Evolutionary conservation across 2,888 invertebrate species (phyloP).

Genomic region (Heliconius cydno): DNA sequence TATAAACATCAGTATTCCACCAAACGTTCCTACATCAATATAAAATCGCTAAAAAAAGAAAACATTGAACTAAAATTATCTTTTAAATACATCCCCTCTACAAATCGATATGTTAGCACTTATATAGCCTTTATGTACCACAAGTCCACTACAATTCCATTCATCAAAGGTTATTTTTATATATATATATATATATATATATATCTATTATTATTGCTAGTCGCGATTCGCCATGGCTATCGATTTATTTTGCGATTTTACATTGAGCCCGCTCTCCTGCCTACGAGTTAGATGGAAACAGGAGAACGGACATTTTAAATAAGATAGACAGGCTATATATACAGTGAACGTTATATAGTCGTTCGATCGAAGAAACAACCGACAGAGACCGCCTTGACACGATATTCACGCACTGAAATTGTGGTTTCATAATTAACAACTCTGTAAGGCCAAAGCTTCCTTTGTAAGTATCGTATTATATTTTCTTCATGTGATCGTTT

Average conservation of each 20-base stretch:
- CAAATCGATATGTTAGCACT: conserved; percentile 77
- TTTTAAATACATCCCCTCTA: conserved; percentile 66
- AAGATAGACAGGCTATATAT: conserved; percentile 55
- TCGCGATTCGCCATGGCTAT: conserved; percentile 47
- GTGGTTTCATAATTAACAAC: conserved; percentile 49
- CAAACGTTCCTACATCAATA: conserved; percentile 69
- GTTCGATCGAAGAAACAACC: conserved; percentile 55
- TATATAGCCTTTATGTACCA: conserved; percentile 48
- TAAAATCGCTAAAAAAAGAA: conserved; percentile 77
- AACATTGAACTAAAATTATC: conserved; percentile 80
- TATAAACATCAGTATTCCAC: conserved; percentile 70
- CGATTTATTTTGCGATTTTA: conserved; percentile 42
- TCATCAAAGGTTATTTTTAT: conserved; percentile 58
- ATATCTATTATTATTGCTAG: conserved; percentile 75
- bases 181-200: conserved; percentile 57
- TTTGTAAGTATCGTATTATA: conserved; percentile 18
- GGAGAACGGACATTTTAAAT: conserved; percentile 36
- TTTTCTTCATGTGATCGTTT: conserved; percentile 17
- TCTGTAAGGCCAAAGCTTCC: conserved; percentile 43
- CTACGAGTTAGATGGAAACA: conserved; percentile 13
- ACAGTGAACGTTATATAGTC: conserved; percentile 58
- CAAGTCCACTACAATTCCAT: conserved; percentile 51
- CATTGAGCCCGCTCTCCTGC: conserved; percentile 35
- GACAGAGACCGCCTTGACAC: conserved; percentile 58
- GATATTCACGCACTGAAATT: conserved; percentile 52